Percentiles rank a stretch among this genome's conserved stretches.
Conservation (phyloP, 2,888 invertebrate species). For the Drosophila tanythrix region DNA sequence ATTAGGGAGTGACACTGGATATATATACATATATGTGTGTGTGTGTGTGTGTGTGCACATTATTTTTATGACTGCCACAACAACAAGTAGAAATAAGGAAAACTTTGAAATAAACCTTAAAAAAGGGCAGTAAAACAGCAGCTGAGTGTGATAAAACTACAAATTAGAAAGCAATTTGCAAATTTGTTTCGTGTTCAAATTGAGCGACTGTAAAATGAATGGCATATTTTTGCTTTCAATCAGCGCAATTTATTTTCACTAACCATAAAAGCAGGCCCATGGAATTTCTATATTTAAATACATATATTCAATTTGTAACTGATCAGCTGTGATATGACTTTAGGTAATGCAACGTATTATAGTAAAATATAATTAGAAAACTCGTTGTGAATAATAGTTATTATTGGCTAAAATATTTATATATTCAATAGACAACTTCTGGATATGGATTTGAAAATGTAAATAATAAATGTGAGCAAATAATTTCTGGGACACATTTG, state of each 20-base stretch:
- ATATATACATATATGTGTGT: neutral
- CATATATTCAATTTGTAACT: neutral
- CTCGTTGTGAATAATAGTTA: neutral
- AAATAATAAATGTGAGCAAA: slow-evolving; percentile 2
- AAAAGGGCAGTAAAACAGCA: slow-evolving; percentile 14
- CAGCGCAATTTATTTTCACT: neutral
- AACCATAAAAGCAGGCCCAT: neutral
- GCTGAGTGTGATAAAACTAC: slow-evolving; percentile 40
- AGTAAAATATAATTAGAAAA: neutral
- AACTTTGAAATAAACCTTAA: slow-evolving; percentile 24
- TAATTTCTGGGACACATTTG: neutral
- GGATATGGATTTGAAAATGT: neutral
- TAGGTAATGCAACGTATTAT: neutral
- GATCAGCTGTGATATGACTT: neutral
- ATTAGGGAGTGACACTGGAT: slow-evolving; percentile 27
- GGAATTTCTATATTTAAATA: neutral
- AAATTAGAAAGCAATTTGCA: slow-evolving; percentile 52
- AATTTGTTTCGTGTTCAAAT: slow-evolving; percentile 33
- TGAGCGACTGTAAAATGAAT: slow-evolving; percentile 29
- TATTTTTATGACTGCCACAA: slow-evolving; percentile 45
- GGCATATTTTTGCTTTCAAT: neutral
- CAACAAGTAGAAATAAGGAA: slow-evolving; percentile 2
- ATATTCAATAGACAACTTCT: neutral
- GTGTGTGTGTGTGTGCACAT: slow-evolving; percentile 26
- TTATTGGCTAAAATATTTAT: neutral